Evolutionary conservation across 2,113 vertebrate genomes (phyloP).

Genomic region (Equus quagga): DNA sequence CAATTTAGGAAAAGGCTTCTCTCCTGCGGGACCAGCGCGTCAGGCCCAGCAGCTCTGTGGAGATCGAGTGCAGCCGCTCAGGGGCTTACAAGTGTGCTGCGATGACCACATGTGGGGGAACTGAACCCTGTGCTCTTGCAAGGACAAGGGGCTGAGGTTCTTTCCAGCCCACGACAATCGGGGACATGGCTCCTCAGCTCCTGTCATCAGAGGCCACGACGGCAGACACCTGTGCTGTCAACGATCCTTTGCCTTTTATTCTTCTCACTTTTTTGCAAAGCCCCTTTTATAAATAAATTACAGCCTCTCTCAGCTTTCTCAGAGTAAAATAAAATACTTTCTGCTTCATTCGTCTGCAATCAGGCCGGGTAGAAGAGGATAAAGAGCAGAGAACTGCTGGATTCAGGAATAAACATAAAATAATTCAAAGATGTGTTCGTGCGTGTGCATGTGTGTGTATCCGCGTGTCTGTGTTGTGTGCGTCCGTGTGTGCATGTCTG

Average conservation of each 20-base stretch:
- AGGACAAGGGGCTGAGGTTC: not conserved
- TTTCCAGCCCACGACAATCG: accelerated
- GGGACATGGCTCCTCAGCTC: not conserved
- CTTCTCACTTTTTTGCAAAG: not conserved
- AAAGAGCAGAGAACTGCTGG: not conserved
- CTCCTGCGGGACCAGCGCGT: not conserved
- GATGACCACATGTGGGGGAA: not conserved
- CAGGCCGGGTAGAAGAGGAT: not conserved
- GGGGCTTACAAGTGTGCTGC: not conserved
- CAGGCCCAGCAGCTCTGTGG: not conserved
- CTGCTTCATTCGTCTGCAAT: not conserved
- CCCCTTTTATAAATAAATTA: not conserved
- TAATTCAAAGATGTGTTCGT: accelerated
- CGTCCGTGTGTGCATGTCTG: not conserved
- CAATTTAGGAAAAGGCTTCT: not conserved
- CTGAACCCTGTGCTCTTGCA: not conserved
- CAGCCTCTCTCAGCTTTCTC: not conserved
- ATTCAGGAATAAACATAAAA: not conserved
- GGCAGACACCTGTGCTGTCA: not conserved
- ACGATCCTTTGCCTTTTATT: not conserved
- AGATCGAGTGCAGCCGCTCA: conserved; percentile 2
- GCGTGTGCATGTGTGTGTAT: accelerated
- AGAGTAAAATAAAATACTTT: not conserved
- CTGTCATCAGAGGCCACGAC: accelerated
- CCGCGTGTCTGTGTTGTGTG: accelerated